phyloP scores from a whole-genome alignment of 2,888 invertebrate genomes.

The Agonum fuliginosum region DNA sequence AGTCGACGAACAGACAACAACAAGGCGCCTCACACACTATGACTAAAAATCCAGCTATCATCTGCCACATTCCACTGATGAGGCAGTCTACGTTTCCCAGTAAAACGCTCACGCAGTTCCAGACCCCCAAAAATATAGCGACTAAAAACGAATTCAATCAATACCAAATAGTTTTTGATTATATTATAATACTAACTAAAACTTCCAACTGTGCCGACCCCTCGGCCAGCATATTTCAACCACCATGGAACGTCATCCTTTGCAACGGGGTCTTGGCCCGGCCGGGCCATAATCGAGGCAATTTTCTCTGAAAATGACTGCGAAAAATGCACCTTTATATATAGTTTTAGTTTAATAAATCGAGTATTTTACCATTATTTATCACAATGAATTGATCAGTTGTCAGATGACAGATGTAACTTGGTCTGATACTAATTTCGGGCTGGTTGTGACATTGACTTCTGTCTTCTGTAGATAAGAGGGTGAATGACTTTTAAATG shows the following conservation, averaged over 20 bases:
- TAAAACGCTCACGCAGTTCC: conserved; percentile 83
- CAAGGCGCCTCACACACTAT: conserved; percentile 96
- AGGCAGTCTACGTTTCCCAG: conserved; percentile 79
- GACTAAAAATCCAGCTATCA: conserved; percentile 91
- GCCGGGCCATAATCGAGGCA: conserved; percentile 85
- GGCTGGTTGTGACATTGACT: background rate
- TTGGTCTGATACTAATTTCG: conserved; percentile 12
- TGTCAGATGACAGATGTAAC: conserved; percentile 57
- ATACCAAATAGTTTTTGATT: background rate
- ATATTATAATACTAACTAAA: conserved; percentile 79
- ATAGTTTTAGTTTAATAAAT: conserved; percentile 3
- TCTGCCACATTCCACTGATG: conserved; percentile 88
- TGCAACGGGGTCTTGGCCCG: conserved; percentile 84
- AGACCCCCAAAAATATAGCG: conserved; percentile 87
- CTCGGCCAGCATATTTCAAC: conserved; percentile 90
- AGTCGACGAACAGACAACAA: conserved; percentile 97
- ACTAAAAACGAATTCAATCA: conserved; percentile 76
- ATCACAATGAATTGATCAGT: conserved; percentile 53
- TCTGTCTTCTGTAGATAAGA: background rate
- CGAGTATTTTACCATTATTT: conserved; percentile 48
- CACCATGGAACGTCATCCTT: conserved; percentile 93
- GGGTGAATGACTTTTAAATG: background rate
- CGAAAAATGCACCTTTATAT: conserved; percentile 64
- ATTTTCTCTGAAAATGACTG: conserved; percentile 89
- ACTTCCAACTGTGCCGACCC: conserved; percentile 89